Evolutionary conservation across 2,113 vertebrate genomes (phyloP).

Genomic region (Phalacrocorax brasilianus): DNA sequence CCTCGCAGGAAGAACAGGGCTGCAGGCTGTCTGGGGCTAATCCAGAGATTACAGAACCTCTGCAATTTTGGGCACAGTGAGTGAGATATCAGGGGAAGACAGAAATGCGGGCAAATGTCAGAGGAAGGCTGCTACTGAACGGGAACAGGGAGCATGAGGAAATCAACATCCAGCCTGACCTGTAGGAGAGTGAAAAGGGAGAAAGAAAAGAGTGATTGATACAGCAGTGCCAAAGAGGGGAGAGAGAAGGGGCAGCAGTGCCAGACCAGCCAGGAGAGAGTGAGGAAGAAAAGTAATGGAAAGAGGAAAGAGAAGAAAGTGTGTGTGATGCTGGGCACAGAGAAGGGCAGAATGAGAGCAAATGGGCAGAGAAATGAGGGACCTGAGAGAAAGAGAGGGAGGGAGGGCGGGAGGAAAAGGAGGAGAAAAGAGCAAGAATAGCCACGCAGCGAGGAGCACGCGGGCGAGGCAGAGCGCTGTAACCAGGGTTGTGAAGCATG

Average conservation of each 20-base stretch:
- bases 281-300: neutral
- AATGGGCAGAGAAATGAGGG: neutral
- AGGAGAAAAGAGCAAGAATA: slow-evolving; percentile 57
- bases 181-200: neutral
- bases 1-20: neutral
- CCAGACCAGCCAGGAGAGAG: neutral
- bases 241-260: neutral
- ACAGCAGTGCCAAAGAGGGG: accelerated
- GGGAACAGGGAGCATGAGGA: neutral
- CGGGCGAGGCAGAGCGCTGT: slow-evolving; percentile 69
- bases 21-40: neutral
- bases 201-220: neutral
- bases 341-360: neutral
- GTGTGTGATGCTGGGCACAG: neutral
- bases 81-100: neutral
- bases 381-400: neutral
- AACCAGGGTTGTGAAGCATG: slow-evolving; percentile 83
- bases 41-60: neutral
- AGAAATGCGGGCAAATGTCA: neutral
- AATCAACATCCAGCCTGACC: neutral
- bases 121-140: neutral
- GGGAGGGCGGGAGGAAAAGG: neutral
- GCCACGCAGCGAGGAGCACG: slow-evolving; percentile 28
- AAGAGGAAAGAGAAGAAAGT: neutral
- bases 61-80: neutral